Base-by-base conservation (phyloP, 2,888 invertebrate genomes). In the Aspidiotus destructor region DNA sequence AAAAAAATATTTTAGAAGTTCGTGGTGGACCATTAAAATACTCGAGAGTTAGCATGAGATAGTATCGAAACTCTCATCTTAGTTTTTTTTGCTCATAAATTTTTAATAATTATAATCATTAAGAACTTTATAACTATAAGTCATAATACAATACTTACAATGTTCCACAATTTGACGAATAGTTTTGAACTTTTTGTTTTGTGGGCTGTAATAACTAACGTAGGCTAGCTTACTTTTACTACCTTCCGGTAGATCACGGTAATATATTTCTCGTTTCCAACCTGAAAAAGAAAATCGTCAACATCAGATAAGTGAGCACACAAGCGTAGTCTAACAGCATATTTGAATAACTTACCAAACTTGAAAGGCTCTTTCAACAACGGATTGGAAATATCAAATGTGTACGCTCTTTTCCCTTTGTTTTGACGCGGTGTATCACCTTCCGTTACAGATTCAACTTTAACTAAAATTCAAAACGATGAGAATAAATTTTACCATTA, bases 341-440 rank as follows among this genome's bases (percentile, higher is more conserved):
- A 7, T 15, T 13, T 48, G 0, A 8, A 9, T 40, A 28, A 57
- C 53, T 6, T 54, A 64, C 64, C 64, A 15, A 54, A 54, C 55
- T 64, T 64, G n/a, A 64, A 64, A 2, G 64, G 64, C 55, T 64
- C 64, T 64, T 64, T 64, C 8, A 41, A 64, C 40, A 41, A 40
- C n/a, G 64, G 64, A 11, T 64, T 64, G 42, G 64, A 15, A 17
- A 64, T 53, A 41, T 64, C 64, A 13, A 64, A 64, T 41, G 15
- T 8, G 28, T 28, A 28, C 28, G 28, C 28, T 28, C 28, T 28
- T 28, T 28, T 28, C 1, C 28, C 5, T 5, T 28, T 28, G 28
- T 28, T 28, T 28, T 28, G 28, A 28, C 5, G 1, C 5, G 28
- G 28, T 28, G 28, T 28, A 28, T 28, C 28, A 28, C 28, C 28